A percentile compares a stretch with the other conserved stretches of the same genome.
Evolutionary conservation across 2,888 invertebrate genomes (phyloP).

Genomic region (Caenorhabditis afra): DNA sequence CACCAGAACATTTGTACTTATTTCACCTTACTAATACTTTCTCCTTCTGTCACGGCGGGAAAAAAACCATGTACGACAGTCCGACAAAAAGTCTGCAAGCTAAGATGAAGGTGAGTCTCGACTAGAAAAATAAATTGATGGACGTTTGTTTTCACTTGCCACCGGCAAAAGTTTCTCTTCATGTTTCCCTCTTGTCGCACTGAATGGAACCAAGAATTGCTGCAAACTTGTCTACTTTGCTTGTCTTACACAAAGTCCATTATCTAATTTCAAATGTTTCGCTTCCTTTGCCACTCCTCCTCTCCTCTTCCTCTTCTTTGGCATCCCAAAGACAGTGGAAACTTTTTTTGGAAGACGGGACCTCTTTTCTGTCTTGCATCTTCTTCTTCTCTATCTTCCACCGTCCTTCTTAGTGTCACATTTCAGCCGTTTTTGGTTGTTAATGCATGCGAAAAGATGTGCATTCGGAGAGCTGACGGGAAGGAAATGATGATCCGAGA

Average conservation of each 20-base stretch:
- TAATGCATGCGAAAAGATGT: constrained; percentile 43
- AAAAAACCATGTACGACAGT: constrained; percentile 38
- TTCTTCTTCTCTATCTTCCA: constrained; percentile 8
- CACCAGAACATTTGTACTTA: constrained; percentile 10
- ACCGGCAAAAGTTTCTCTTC: not conserved
- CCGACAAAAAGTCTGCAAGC: constrained; percentile 20
- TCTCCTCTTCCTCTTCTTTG: constrained; percentile 32
- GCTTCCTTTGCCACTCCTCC: constrained; percentile 48
- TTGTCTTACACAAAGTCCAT: constrained; percentile 61
- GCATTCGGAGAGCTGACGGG: constrained; percentile 1
- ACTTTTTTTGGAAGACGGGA: constrained; percentile 37
- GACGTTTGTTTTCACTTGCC: too few species aligned
- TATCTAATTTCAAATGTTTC: constrained; percentile 64
- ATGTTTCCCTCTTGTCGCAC: not conserved
- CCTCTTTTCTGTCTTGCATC: constrained; percentile 21
- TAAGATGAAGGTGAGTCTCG: constrained; percentile 31
- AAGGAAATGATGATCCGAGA: constrained; percentile 1
- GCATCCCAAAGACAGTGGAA: constrained; percentile 8
- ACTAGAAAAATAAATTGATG: not conserved
- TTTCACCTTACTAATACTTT: constrained; percentile 10
- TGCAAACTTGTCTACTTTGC: constrained; percentile 49
- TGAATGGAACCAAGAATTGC: constrained; percentile 29
- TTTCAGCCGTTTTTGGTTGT: constrained; percentile 51
- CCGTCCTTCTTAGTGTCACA: constrained; percentile 31
- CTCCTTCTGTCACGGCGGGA: too few species aligned